Conservation (phyloP, 2,797 vertebrate genomes). For the Myotis daubentonii region DNA sequence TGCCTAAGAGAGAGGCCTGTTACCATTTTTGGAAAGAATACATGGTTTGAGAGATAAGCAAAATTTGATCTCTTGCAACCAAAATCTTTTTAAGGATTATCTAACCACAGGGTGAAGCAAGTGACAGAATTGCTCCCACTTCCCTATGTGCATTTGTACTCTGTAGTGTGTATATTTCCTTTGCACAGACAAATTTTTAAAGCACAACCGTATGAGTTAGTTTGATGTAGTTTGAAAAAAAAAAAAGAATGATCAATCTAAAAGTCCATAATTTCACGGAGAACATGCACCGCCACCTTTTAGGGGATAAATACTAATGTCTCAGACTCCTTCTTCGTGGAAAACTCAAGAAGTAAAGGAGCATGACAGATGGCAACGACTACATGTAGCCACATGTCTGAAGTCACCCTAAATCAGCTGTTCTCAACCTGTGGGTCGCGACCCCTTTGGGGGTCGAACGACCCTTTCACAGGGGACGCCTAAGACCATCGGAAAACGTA, state of each 20-base stretch:
- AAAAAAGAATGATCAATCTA: background rate
- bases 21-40: background rate
- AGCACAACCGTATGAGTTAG: background rate
- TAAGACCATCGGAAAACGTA: no score
- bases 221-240: background rate
- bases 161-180: background rate
- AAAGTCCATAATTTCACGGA: background rate
- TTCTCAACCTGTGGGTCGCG: no score
- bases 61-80: background rate
- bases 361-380: no score
- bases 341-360: background rate
- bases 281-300: background rate
- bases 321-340: background rate
- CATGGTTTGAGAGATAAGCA: background rate
- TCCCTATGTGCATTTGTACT: accelerated
- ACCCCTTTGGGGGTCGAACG: no score
- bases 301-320: no score
- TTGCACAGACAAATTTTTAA: background rate
- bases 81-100: background rate
- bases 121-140: no score
- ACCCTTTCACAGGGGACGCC: no score
- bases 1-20: background rate
- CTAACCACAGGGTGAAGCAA: background rate
- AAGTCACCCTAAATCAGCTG: no score
- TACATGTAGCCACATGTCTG: no score